phyloP scores from a whole-genome alignment of 2,113 vertebrate genomes.

The Scatophagus argus region DNA sequence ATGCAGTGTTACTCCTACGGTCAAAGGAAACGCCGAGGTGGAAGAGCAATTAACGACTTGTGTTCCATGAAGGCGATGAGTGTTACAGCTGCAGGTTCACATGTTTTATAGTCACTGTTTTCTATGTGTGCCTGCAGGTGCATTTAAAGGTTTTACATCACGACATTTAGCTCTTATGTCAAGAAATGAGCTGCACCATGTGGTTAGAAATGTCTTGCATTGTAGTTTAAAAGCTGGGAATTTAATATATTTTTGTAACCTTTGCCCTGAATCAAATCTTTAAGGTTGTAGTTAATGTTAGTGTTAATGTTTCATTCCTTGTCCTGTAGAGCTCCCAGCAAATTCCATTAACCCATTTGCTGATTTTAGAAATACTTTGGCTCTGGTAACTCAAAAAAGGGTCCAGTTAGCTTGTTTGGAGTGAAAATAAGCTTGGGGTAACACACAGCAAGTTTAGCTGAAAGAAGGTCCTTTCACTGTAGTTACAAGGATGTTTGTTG shows the following conservation, averaged over 20 bases:
- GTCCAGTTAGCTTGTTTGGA: conserved; percentile 7
- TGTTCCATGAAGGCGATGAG: neutral
- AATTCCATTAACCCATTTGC: conserved; percentile 7
- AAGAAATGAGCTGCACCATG: neutral
- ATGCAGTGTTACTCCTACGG: neutral
- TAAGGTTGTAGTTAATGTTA: neutral
- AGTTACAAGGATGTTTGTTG: neutral
- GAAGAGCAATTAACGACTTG: too few relatives aligned
- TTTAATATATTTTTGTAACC: neutral
- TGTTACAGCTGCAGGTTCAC: neutral
- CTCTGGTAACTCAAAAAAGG: neutral
- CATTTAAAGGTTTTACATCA: neutral
- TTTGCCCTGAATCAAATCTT: conserved; percentile 10
- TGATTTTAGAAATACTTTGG: conserved; percentile 7
- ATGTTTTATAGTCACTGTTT: neutral
- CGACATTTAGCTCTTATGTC: neutral
- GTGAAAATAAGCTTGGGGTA: neutral
- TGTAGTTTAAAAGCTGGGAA: too few relatives aligned
- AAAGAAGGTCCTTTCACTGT: neutral
- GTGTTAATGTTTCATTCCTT: neutral
- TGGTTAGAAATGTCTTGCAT: conserved; percentile 15
- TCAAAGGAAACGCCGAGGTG: neutral
- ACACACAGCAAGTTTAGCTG: neutral
- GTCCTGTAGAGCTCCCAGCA: neutral
- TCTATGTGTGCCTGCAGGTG: neutral